Conservation (phyloP, 2,888 invertebrate species). For the Therioaphis trifolii region DNA sequence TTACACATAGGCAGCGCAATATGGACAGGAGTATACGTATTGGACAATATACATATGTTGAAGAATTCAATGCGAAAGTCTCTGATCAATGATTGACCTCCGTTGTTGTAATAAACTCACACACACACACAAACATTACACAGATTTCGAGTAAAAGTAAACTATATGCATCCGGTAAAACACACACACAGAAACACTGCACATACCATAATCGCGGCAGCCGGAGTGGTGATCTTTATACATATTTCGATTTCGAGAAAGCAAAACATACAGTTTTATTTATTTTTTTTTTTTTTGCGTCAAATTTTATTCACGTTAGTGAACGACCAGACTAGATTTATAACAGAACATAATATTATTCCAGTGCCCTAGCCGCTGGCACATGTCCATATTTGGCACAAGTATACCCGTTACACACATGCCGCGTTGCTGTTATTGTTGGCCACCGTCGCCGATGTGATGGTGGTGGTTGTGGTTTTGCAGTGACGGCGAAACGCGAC, state of each 20-base stretch:
- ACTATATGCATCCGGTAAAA: constrained; percentile 25
- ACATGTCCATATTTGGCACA: constrained; percentile 39
- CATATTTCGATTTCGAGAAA: constrained; percentile 42
- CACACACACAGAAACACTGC: no score
- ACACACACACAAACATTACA: background rate
- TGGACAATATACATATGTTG: background rate
- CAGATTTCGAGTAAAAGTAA: constrained; percentile 43
- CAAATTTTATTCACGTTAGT: constrained; percentile 41
- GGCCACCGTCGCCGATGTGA: constrained; percentile 15
- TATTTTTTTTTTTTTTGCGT: constrained; percentile 18
- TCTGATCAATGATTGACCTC: constrained; percentile 31
- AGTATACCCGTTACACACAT: constrained; percentile 12
- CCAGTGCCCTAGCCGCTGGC: constrained; percentile 28
- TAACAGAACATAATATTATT: constrained; percentile 41
- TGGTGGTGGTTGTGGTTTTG: constrained; percentile 9
- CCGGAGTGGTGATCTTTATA: constrained; percentile 12
- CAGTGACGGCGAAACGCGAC: no score
- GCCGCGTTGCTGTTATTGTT: constrained; percentile 43
- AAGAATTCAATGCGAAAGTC: constrained; percentile 21
- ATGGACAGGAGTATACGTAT: background rate
- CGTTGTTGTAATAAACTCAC: background rate
- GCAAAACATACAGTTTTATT: constrained; percentile 1
- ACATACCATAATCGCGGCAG: no score
- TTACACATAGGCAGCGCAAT: no score
- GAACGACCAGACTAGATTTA: constrained; percentile 24